These are phyloP conservation scores for Drosophila eugracilis DNA, from an alignment of 1,140 invertebrate species.

Conservation along the genomic window DNA sequence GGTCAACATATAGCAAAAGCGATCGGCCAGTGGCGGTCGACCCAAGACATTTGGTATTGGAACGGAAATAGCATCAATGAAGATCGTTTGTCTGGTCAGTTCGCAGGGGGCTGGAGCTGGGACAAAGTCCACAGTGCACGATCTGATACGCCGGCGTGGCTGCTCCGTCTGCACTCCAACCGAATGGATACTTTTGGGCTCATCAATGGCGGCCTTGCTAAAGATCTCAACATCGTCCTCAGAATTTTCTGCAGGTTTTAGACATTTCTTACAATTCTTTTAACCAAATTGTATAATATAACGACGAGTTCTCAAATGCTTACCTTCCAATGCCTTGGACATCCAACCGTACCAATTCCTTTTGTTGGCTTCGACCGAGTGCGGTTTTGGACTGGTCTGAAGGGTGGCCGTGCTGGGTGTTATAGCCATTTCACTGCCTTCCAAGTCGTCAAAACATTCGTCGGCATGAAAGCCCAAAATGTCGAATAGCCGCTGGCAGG, in stretches of 20 bases:
- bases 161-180: conserved; percentile 61
- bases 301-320: not conserved
- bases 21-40: conserved; percentile 56
- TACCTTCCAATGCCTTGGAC: conserved; percentile 42
- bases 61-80: conserved; percentile 47
- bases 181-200: not conserved
- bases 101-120: conserved; percentile 52
- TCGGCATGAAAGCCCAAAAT: conserved; percentile 49
- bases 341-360: conserved; percentile 56
- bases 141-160: conserved; percentile 28
- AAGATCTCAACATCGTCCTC: conserved; percentile 59
- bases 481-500: conserved; percentile 62
- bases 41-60: conserved; percentile 25
- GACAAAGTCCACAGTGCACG: not conserved
- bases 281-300: not conserved
- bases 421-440: not conserved
- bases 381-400: not conserved
- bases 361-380: not conserved
- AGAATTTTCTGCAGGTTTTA: conserved; percentile 52
- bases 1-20: conserved; percentile 74
- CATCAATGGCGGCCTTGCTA: not conserved
- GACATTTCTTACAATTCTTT: not conserved
- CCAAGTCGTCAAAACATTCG: not conserved
- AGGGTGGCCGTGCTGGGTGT: conserved; percentile 23
- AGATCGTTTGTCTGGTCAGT: conserved; percentile 49